Percentiles rank a stretch among this genome's conserved stretches.
These are phyloP conservation scores for Acromyrmex charruanus DNA, from an alignment of 1,140 invertebrate species.

Conservation along the genomic window DNA sequence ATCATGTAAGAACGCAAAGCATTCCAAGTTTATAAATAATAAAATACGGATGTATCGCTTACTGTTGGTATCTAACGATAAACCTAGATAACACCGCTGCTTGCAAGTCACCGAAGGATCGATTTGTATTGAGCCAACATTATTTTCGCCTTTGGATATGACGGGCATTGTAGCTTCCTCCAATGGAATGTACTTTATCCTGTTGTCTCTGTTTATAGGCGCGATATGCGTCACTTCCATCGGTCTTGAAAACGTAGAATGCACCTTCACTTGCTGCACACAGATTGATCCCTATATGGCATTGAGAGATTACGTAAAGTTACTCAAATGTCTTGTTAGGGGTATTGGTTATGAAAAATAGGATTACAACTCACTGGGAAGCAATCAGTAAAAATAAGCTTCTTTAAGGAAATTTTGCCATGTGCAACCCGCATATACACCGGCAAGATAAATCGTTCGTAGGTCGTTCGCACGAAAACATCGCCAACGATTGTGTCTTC, in stretches of 20 bases:
- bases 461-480: conserved; percentile 91
- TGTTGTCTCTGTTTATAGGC: conserved; percentile 86
- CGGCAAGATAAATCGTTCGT: conserved; percentile 89
- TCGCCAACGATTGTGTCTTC: conserved; percentile 90
- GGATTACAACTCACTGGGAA: conserved; percentile 91
- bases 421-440: conserved; percentile 89
- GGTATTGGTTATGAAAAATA: neutral
- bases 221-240: conserved; percentile 89
- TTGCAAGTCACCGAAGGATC: conserved; percentile 91
- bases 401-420: conserved; percentile 89
- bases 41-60: conserved; percentile 52
- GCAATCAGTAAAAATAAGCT: conserved; percentile 92
- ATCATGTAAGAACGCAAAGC: neutral
- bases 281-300: conserved; percentile 91
- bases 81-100: conserved; percentile 92
- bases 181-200: conserved; percentile 85
- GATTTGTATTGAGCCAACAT: conserved; percentile 88
- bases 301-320: conserved; percentile 74
- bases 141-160: conserved; percentile 86
- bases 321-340: neutral
- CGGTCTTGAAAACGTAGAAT: conserved; percentile 91
- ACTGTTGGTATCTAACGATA: conserved; percentile 88
- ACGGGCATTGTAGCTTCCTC: conserved; percentile 80
- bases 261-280: conserved; percentile 90
- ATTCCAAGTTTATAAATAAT: neutral